A percentile compares a stretch with the other conserved stretches of the same genome.
phyloP scores from a whole-genome alignment of 2,888 invertebrate species.

The Urechis unicinctus region DNA sequence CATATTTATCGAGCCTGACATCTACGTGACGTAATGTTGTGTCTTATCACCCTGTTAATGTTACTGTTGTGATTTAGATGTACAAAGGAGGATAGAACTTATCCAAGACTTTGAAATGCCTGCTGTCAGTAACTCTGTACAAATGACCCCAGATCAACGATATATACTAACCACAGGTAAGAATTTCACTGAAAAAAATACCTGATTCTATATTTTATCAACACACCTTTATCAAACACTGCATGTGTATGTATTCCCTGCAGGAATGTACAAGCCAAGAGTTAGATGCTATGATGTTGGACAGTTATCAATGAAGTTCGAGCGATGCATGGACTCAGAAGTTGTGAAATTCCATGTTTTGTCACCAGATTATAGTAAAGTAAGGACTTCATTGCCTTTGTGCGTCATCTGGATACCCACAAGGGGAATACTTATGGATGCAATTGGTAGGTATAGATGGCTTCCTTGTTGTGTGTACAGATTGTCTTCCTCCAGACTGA shows the following conservation, averaged over 20 bases:
- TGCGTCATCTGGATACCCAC: slow-evolving; percentile 10
- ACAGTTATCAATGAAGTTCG: slow-evolving; percentile 94
- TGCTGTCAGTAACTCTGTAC: slow-evolving; percentile 76
- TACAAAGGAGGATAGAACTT: slow-evolving; percentile 84
- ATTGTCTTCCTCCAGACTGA: slow-evolving; percentile 83
- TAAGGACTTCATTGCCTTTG: slow-evolving; percentile 40
- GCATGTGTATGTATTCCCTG: neutral
- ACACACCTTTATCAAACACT: neutral
- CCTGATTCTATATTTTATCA: neutral
- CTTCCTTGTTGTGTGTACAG: slow-evolving; percentile 55
- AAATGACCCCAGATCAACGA: slow-evolving; percentile 82
- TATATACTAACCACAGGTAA: slow-evolving; percentile 82
- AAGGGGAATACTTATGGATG: neutral
- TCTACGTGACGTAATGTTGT: neutral
- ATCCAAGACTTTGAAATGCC: slow-evolving; percentile 99
- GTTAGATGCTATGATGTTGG: slow-evolving; percentile 93
- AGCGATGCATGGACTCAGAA: slow-evolving; percentile 94
- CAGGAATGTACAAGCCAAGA: slow-evolving; percentile 81
- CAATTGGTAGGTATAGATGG: neutral
- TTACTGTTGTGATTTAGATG: slow-evolving; percentile 55
- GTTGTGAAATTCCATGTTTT: slow-evolving; percentile 87
- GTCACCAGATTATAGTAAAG: slow-evolving; percentile 94
- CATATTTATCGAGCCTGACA: no score
- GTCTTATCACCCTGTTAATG: neutral
- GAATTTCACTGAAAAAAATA: neutral